Evolutionary conservation across 2,113 vertebrate species (phyloP).

Genomic region (Pollimyrus isidori): DNA sequence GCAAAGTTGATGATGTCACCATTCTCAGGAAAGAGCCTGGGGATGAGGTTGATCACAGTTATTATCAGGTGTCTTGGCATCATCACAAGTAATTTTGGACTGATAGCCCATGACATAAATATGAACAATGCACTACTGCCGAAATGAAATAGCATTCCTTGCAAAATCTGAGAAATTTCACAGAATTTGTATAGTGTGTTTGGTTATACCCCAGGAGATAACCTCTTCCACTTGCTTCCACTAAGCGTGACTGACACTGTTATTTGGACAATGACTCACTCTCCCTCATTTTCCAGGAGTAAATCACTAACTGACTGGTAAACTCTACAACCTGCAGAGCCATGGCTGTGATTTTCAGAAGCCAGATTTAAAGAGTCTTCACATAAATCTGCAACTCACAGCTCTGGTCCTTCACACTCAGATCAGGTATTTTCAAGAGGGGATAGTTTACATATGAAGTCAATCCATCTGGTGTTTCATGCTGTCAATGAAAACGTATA

Average conservation of each 20-base stretch:
- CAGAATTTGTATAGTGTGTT: not conserved
- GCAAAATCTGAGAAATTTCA: not conserved
- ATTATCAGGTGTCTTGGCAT: not conserved
- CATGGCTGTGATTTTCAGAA: not conserved
- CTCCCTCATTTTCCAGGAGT: not conserved
- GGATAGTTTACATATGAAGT: not conserved
- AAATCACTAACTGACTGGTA: not conserved
- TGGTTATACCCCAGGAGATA: not conserved
- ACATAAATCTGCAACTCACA: not conserved
- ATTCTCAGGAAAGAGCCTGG: conserved; percentile 78
- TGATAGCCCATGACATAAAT: not conserved
- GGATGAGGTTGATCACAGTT: not conserved
- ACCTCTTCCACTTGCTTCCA: not conserved
- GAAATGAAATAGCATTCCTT: not conserved
- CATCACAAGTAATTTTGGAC: not conserved
- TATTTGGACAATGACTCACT: not conserved
- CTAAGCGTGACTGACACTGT: not conserved
- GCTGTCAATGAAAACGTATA: not conserved
- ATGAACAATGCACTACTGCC: not conserved
- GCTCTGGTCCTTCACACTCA: not conserved
- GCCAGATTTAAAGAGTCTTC: not conserved
- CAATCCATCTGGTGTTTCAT: not conserved
- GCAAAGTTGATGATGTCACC: conserved; percentile 82
- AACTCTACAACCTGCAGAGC: not conserved
- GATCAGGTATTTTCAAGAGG: not conserved